These are phyloP conservation scores for Reticulitermes lucifugus DNA, from an alignment of 2,888 invertebrate genomes.

Conservation along the genomic window DNA sequence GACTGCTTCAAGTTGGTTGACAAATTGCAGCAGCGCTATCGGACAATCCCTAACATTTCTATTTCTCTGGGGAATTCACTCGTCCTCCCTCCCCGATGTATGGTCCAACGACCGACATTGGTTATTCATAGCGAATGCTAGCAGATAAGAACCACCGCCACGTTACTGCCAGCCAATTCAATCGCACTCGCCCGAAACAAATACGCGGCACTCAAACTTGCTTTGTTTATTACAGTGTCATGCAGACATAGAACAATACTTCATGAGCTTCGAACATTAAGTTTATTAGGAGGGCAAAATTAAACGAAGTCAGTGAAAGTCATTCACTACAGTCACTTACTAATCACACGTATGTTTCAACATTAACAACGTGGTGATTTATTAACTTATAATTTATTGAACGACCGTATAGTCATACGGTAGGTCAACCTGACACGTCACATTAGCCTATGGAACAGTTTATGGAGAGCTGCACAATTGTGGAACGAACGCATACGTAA, in stretches of 20 bases:
- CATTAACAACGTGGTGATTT: too few species aligned
- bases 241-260: background rate
- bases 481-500: too few species aligned
- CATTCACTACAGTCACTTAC: too few species aligned
- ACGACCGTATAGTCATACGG: too few species aligned
- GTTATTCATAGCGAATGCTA: conserved; percentile 36
- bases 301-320: too few species aligned
- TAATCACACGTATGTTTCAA: too few species aligned
- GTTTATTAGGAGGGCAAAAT: too few species aligned
- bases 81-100: background rate
- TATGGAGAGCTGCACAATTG: too few species aligned
- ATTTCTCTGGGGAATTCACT: conserved; percentile 32
- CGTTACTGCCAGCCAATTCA: conserved; percentile 26
- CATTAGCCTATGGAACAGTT: too few species aligned
- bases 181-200: conserved; percentile 36
- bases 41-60: conserved; percentile 27
- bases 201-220: conserved; percentile 2
- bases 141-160: conserved; percentile 26
- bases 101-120: conserved; percentile 25
- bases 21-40: conserved; percentile 18
- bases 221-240: conserved; percentile 10
- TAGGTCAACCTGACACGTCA: too few species aligned
- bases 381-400: too few species aligned
- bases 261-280: background rate
- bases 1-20: conserved; percentile 17